phyloP scores from a whole-genome alignment of 2,797 vertebrate genomes.

The Anableps anableps region DNA sequence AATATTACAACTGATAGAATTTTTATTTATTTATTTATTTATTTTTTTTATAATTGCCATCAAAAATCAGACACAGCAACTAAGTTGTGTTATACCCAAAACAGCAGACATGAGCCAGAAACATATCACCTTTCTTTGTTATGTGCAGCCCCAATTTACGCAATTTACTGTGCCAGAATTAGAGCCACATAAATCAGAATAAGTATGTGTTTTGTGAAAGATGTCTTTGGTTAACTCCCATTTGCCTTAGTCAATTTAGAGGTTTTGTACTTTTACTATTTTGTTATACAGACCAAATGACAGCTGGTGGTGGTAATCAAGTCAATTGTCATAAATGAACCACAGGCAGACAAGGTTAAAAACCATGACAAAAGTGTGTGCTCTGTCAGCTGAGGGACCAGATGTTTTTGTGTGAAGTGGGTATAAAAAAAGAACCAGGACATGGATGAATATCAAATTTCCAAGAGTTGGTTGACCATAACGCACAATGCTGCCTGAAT shows the following conservation, averaged over 20 bases:
- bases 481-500: slow-evolving; percentile 8
- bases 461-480: slow-evolving; percentile 8
- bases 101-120: too few relatives aligned
- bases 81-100: too few relatives aligned
- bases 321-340: slow-evolving; percentile 5
- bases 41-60: too few relatives aligned
- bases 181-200: too few relatives aligned
- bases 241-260: not conserved
- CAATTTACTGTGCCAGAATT: too few relatives aligned
- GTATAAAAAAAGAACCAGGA: not conserved
- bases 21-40: too few relatives aligned
- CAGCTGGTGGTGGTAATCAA: slow-evolving; percentile 1
- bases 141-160: too few relatives aligned
- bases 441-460: slow-evolving; percentile 14
- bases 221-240: not conserved
- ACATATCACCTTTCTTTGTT: too few relatives aligned
- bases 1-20: too few relatives aligned
- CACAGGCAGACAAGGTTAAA: slow-evolving; percentile 11
- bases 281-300: not conserved
- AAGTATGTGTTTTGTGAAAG: slow-evolving; percentile 1
- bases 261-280: not conserved
- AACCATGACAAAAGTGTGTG: slow-evolving; percentile 1
- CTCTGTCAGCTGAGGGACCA: not conserved
- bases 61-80: too few relatives aligned
- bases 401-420: slow-evolving; percentile 3